phyloP scores from a whole-genome alignment of 35 echinoderm and acorn worm genomes.

The Strongylocentrotus purpuratus region DNA sequence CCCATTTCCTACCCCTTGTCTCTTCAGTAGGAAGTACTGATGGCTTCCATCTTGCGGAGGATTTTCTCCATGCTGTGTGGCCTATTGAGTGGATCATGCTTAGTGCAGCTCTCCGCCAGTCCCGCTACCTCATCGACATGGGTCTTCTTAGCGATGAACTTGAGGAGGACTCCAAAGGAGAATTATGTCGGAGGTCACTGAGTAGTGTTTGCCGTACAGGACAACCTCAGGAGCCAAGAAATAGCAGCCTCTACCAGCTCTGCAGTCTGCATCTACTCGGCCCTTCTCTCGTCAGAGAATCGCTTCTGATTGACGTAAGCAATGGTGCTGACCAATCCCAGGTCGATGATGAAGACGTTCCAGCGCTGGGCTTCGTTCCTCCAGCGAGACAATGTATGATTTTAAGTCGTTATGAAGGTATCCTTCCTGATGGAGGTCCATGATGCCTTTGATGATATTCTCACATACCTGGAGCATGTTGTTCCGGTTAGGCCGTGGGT shows the following conservation, averaged over 20 bases:
- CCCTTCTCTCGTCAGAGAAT: background rate
- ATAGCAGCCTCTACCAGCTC: background rate
- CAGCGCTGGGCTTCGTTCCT: background rate
- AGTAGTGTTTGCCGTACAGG: background rate
- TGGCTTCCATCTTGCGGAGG: background rate
- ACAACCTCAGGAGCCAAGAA: constrained; percentile 41
- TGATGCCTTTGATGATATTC: constrained; percentile 26
- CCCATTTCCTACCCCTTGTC: background rate
- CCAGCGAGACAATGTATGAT: constrained; percentile 14
- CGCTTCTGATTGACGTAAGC: background rate
- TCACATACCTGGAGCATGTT: constrained; percentile 25
- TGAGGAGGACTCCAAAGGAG: background rate
- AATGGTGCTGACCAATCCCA: background rate
- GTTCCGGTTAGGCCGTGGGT: background rate
- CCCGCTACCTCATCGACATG: background rate
- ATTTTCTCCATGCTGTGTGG: background rate
- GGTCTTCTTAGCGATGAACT: background rate
- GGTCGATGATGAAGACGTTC: constrained; percentile 20
- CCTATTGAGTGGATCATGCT: background rate
- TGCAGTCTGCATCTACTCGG: constrained; percentile 31
- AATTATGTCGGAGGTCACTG: constrained; percentile 13
- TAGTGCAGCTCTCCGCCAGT: background rate
- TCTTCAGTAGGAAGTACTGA: background rate
- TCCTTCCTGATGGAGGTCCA: constrained; percentile 17
- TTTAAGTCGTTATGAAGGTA: constrained; percentile 25